Base-by-base conservation (phyloP, 92 coral and sea anemone species). In the Ricordea florida region DNA sequence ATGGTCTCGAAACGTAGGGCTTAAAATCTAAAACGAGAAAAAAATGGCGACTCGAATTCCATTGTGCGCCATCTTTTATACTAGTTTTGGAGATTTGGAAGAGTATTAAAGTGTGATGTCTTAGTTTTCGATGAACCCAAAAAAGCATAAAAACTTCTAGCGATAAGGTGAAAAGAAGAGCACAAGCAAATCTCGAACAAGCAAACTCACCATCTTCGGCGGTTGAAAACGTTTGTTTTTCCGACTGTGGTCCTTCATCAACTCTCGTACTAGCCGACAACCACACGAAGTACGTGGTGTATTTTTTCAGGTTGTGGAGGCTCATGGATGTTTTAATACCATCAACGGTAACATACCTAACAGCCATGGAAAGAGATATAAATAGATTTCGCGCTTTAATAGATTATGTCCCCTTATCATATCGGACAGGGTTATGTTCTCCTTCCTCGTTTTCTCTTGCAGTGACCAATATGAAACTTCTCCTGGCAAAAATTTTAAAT, bases 211-310 rank as follows among this genome's bases (percentile, higher is more conserved):
- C 90, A 56, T 89, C 94, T 27, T 94, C 98, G 2, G 90, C 93
- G 5, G 98, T 94, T 1, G 90, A 44, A 51, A 89, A 87, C 0
- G 61, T 59, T 36, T 79, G 58, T 58, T 69, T 74, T 30, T 64
- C 69, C 0, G 96, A 78, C 48, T 51, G 79, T 0, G 98, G 98
- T 1, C 98, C 98, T 13, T 57, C 79, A 2, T 93, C 97, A 23
- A 76, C 62, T 18, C 79, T 85, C 15, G 97, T 94, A 8, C 85
- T 92, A 5, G 98, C 98, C 16, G 88, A 83, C 40, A 94, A 79
- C 92, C 93, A 90, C 17, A 94, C 82, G 29, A 78, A 69, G 77
- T 94, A 94, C 0, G 64, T 83, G 25, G 97, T 94, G 58, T 88
- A 94, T 50, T 93, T 90, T 68, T 86, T 87, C 10, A 94, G 87